Percentiles rank a stretch among this genome's conserved stretches.
Evolutionary conservation across 2,888 invertebrate species (phyloP).

Genomic region (Tiliacea citrago): DNA sequence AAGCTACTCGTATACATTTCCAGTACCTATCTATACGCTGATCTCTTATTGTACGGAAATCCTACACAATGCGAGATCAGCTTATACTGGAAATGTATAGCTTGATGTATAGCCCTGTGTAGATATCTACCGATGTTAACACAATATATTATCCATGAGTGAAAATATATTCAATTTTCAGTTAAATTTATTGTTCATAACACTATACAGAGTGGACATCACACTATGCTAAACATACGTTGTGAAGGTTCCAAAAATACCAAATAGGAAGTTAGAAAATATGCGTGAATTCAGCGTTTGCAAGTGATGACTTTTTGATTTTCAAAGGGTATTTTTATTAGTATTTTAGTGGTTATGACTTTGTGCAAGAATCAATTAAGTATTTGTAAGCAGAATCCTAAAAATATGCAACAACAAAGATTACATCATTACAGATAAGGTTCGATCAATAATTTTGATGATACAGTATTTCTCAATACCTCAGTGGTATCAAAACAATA

Average conservation of each 20-base stretch:
- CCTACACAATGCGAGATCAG: too few relatives aligned
- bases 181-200: neutral
- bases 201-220: constrained; percentile 9
- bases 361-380: neutral
- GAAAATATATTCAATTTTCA: constrained; percentile 2
- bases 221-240: constrained; percentile 1
- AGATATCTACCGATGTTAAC: too few relatives aligned
- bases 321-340: neutral
- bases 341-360: neutral
- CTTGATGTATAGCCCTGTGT: too few relatives aligned
- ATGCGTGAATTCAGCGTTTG: neutral
- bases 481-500: constrained; percentile 16
- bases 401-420: neutral
- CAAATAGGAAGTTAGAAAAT: neutral
- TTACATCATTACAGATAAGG: constrained; percentile 2
- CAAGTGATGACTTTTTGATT: neutral
- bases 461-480: constrained; percentile 2
- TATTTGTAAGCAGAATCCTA: neutral
- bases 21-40: too few relatives aligned
- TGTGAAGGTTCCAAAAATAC: constrained; percentile 13
- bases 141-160: constrained; percentile 2
- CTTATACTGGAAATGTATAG: too few relatives aligned
- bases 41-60: too few relatives aligned
- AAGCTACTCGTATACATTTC: too few relatives aligned
- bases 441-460: neutral